Percentiles rank a stretch among this genome's conserved stretches.
Evolutionary conservation across 2,888 invertebrate genomes (phyloP).

Genomic region (Andrena praecox): DNA sequence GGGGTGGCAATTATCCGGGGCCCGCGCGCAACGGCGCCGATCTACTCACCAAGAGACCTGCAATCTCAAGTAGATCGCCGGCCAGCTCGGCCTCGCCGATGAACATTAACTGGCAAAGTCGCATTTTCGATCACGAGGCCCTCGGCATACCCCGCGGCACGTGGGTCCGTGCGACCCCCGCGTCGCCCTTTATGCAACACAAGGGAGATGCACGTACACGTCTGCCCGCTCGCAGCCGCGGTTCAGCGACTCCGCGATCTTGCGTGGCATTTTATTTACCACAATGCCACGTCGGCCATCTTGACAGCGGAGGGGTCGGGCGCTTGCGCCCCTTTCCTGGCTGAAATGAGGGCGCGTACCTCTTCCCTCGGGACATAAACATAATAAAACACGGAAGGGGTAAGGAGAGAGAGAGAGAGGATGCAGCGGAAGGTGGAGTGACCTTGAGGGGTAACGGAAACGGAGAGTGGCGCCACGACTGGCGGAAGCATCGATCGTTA

Average conservation of each 20-base stretch:
- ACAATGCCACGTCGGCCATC: conserved; percentile 72
- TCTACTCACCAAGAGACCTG: conserved; percentile 80
- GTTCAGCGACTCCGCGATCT: conserved; percentile 38
- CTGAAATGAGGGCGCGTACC: conserved; percentile 40
- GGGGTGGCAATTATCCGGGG: neutral
- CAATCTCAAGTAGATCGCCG: conserved; percentile 79
- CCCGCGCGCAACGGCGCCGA: neutral
- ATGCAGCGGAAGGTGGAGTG: neutral
- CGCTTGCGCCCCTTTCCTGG: conserved; percentile 68
- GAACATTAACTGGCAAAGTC: conserved; percentile 77
- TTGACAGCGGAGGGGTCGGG: conserved; percentile 56
- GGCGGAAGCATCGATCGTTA: neutral
- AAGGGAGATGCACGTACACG: conserved; percentile 58
- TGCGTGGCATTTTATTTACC: conserved; percentile 74
- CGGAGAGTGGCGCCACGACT: conserved; percentile 49
- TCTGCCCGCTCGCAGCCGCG: conserved; percentile 37
- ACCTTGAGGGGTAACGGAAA: conserved; percentile 6
- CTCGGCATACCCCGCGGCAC: conserved; percentile 42
- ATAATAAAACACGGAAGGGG: conserved; percentile 27
- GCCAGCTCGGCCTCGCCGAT: conserved; percentile 77
- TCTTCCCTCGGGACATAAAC: conserved; percentile 65
- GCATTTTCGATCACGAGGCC: conserved; percentile 69
- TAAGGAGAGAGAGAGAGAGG: neutral
- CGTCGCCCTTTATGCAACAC: conserved; percentile 54
- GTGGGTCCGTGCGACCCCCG: conserved; percentile 42